These are phyloP conservation scores for Platycnemis pennipes DNA, from an alignment of 2,888 invertebrate species.

Conservation along the genomic window DNA sequence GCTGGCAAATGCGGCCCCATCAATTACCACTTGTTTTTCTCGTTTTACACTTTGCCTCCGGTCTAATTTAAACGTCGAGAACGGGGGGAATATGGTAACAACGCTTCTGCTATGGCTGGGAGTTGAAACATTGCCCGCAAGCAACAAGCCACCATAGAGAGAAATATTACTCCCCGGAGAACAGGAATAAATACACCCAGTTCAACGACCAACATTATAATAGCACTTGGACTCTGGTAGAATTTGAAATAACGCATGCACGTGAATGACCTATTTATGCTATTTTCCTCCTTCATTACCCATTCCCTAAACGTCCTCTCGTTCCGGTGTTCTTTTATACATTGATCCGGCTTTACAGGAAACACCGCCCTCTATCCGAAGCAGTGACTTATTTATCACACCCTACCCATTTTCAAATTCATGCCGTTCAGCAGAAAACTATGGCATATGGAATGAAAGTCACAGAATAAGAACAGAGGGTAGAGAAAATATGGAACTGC, in stretches of 20 bases:
- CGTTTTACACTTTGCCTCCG: background rate
- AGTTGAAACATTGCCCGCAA: background rate
- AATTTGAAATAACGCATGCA: no score
- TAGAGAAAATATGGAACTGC: no score
- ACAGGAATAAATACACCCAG: background rate
- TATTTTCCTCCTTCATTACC: background rate
- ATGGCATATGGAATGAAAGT: no score
- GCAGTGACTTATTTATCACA: no score
- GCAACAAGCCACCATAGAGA: background rate
- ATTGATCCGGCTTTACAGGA: no score
- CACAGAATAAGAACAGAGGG: no score
- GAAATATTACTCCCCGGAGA: background rate
- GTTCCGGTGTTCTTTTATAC: no score
- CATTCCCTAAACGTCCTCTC: background rate
- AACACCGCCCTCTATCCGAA: no score
- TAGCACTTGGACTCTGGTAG: background rate
- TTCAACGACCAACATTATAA: background rate
- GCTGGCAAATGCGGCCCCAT: background rate
- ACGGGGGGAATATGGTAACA: background rate
- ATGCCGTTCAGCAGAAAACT: no score
- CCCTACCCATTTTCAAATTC: no score
- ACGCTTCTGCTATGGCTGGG: background rate
- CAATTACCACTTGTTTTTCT: slow-evolving; percentile 19
- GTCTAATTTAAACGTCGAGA: background rate
- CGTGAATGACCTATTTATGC: background rate